Base-by-base conservation (phyloP, 2,113 vertebrate genomes). In the Daboia siamensis region DNA sequence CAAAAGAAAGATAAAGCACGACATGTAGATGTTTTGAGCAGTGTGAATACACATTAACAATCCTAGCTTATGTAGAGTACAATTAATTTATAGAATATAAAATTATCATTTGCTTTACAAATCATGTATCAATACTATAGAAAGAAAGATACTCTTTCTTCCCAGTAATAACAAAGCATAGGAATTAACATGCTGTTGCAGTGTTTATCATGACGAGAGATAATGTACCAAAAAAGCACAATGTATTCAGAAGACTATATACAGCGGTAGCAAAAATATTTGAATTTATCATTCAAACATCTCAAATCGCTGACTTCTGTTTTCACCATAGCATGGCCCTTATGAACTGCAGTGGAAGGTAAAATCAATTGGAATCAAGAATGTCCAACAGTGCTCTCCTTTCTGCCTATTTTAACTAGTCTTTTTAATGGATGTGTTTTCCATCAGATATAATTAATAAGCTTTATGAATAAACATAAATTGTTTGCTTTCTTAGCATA, bases 161-260 rank as follows among this genome's bases (percentile, higher is more conserved):
- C n/a, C 88, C 92, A 93, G 95, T 94, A 94, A 95, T 96, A 96
- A 93, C 93, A 94, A 97, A 95, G 94, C 96, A 96, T 96, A 97
- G 96, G 96, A 94, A 97, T 97, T 96, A 97, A 96, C 98, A 98
- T 97, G 98, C 97, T 97, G 96, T 95, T 97, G 97, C 97, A 98
- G 97, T 97, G 97, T 97, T 97, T 96, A 90, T 96, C 93, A 94
- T 94, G 92, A 96, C 95, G 97, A 97, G 91, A 94, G 93, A 97
- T 95, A 97, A 95, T 95, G 96, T 97, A 97, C 96, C 94, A 90
- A 93, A 92, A 94, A 97, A 96, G 95, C 95, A 97, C 96, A 94
- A 97, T 24, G 90, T 93, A 93, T 95, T 96, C 89, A 96, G 96
- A 95, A 96, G 96, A 92, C 93, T 96, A 97, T 87, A 97, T 93